Conservation (phyloP, 2,888 invertebrate genomes). For the Cephonodes hylas region DNA sequence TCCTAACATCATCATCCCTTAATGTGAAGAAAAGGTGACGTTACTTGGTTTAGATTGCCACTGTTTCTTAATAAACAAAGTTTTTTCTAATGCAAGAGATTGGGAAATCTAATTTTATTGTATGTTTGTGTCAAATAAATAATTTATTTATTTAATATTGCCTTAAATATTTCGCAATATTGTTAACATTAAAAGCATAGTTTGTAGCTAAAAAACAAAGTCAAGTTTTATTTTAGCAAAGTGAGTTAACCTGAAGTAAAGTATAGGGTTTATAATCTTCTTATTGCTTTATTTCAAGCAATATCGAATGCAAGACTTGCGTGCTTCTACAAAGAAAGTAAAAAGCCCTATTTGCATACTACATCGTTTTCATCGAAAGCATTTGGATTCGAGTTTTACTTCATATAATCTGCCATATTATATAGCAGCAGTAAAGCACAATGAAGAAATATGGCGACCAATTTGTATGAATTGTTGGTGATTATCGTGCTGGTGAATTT, state of each 20-base stretch:
- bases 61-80: too few relatives aligned
- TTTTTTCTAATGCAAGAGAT: too few relatives aligned
- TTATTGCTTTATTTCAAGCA: not conserved
- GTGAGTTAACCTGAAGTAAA: not conserved
- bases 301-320: conserved; percentile 9
- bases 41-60: too few relatives aligned
- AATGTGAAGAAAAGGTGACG: too few relatives aligned
- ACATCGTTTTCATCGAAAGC: conserved; percentile 27
- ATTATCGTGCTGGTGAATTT: not conserved
- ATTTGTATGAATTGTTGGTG: not conserved
- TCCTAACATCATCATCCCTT: too few relatives aligned
- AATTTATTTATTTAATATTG: too few relatives aligned
- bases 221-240: not conserved
- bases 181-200: too few relatives aligned
- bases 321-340: conserved; percentile 47
- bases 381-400: conserved; percentile 44
- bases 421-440: not conserved
- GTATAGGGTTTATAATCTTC: not conserved
- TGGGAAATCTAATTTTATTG: too few relatives aligned
- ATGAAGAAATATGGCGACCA: not conserved
- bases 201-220: too few relatives aligned
- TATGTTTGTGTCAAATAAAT: too few relatives aligned
- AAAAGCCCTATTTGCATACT: conserved; percentile 46
- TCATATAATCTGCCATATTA: conserved; percentile 29
- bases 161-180: too few relatives aligned